Base-by-base conservation (phyloP, 1,140 invertebrate genomes). In the Drosophila tani region DNA sequence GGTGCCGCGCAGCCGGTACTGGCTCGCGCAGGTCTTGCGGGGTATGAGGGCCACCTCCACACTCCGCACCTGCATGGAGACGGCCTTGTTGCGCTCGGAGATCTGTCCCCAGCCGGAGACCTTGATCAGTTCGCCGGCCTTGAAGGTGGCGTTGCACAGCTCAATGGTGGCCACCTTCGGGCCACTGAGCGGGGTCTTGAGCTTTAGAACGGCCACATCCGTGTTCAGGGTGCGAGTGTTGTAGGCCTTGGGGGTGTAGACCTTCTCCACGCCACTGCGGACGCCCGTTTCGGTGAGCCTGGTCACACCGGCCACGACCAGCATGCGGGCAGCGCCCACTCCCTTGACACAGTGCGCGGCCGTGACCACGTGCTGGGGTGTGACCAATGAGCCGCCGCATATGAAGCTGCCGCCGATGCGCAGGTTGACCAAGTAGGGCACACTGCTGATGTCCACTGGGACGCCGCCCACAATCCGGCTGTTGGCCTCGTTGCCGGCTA, bases 321-420 rank as follows among this genome's bases (percentile, higher is more conserved):
- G 62, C 1, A 91, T 38, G 7, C 74, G 57, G n/a, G 57, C 29
- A 12, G 84, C 79, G 1, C 62, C 45, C 17, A 91, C 68, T 21
- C 88, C 88, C 46, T 88, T 85, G 11, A 91, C 84, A 41, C 88
- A 91, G 40, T 91, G 88, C 0, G 88, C 88, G 6, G 88, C 88
- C 0, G 88, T 91, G 19, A 91, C 56, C 45, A 91, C 88, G 60
- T 91, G 88, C 3, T 57, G 68, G 15, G 81, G 32, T 8, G 75
- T 80, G 17, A 91, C 63, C 21, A 91, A 32, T 1, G 81, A 63
- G 7, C 88, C 88, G 19, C 88, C 88, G 49, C 88, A 91, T 21
- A 88, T 82, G 19, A 91, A 91, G 15, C 32, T 41, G 1, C 81
- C 76, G 9, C 50, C 43, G 11, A 80, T 70, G 19, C 88, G 83